Base-by-base conservation (phyloP, 1,140 invertebrate species). In the Orius laevigatus region DNA sequence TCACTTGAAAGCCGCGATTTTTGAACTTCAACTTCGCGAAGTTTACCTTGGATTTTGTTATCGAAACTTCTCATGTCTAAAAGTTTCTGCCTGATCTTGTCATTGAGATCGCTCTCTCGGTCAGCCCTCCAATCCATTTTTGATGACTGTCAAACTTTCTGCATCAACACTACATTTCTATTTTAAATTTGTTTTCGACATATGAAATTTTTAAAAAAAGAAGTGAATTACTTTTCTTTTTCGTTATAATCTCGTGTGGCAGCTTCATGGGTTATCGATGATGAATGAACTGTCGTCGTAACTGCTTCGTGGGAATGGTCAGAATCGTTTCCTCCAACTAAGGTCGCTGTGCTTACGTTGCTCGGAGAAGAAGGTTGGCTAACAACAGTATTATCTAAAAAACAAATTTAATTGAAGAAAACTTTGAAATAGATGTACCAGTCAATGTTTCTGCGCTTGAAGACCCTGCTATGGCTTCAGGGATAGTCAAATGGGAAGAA, bases 401-500 rank as follows among this genome's bases (percentile, higher is more conserved):
- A 18, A 19, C 11, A 34, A 19, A 43, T 5, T 35, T 40, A 31
- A 18, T 49, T 34, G n/a, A 5, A 49, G n/a, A 10, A 12, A 14
- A 34, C 11, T 34, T 53, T 33, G 36, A 38, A 32, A 53, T 47
- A 40, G 48, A 49, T 42, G 55, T 48, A 78, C 77, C 81, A 66
- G 77, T 83, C 2, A 81, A 63, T 25, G 79, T 84, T 58, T 82
- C 79, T 41, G 76, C 75, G 60, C 79, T 83, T 0, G 76, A 78
- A 0, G 79, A 83, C 1, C 71, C 73, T 0, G 75, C 70, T 55
- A 81, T 77, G 19, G 72, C 71, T 53, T 44, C 78, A 52, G 81
- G 54, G 12, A 58, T 55, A 5, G 53, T 53, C 19, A 50, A 38
- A 32, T 48, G 43, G 11, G 50, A 43, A 72, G 70, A 35, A 79